These are phyloP conservation scores for Epinephelus moara DNA, from an alignment of 2,113 vertebrate genomes.

Conservation along the genomic window DNA sequence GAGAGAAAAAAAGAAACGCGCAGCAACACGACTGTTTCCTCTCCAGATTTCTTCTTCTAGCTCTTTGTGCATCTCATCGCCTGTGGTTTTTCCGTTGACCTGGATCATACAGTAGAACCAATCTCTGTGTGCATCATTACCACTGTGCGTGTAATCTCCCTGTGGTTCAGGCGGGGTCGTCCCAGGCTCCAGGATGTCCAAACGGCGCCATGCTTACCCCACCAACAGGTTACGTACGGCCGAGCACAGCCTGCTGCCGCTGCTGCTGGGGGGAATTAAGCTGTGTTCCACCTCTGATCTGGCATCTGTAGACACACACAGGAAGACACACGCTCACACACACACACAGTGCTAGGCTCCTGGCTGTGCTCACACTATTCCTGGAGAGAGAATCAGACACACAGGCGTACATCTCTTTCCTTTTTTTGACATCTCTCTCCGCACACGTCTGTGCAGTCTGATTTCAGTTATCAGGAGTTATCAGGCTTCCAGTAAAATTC, in stretches of 20 bases:
- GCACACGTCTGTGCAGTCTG: background rate
- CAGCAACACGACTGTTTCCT: background rate
- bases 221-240: conserved; percentile 37
- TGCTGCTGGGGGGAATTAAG: conserved; percentile 57
- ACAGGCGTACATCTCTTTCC: conserved; percentile 1
- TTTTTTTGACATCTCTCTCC: conserved; percentile 29
- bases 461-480: background rate
- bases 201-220: conserved; percentile 21
- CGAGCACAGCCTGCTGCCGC: conserved; percentile 38
- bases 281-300: conserved; percentile 63
- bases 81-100: conserved; percentile 10
- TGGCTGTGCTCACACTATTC: conserved; percentile 34
- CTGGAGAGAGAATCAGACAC: conserved; percentile 42
- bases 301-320: conserved; percentile 47
- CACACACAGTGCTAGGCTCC: conserved; percentile 1
- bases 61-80: background rate
- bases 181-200: conserved; percentile 50
- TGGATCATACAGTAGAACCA: conserved; percentile 6
- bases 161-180: conserved; percentile 5
- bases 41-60: background rate
- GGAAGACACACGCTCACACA: conserved; percentile 13
- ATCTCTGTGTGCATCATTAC: conserved; percentile 2
- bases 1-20: background rate
- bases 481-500: background rate
- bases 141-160: background rate